These are phyloP conservation scores for Irena cyanogastra DNA, from an alignment of 2,113 vertebrate genomes.

Conservation along the genomic window DNA sequence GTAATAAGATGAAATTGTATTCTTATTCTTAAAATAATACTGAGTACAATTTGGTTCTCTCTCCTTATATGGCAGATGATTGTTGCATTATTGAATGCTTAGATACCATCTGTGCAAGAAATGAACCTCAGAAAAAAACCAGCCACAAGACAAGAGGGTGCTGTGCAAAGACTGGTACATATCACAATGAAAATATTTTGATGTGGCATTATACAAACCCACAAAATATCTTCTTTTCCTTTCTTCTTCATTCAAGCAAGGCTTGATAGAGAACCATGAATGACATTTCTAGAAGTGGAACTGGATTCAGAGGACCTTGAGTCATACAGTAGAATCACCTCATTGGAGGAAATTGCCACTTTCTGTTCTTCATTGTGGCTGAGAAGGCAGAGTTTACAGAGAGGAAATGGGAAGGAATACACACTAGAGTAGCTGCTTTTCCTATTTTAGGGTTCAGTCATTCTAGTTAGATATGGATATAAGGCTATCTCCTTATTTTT, in stretches of 20 bases:
- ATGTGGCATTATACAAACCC: conserved; percentile 8
- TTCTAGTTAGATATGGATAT: not conserved
- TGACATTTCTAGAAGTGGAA: not conserved
- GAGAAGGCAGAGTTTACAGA: not conserved
- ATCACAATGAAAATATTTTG: conserved; percentile 1
- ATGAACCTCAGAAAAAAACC: not conserved
- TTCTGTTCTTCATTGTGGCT: not conserved
- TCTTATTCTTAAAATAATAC: conserved; percentile 22
- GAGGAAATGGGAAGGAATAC: not conserved
- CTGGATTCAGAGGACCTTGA: not conserved
- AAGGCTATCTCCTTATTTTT: not conserved
- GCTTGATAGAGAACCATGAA: not conserved
- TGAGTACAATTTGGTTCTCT: not conserved
- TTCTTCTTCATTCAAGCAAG: conserved; percentile 9
- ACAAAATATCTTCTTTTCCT: conserved; percentile 2
- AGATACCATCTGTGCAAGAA: conserved; percentile 9
- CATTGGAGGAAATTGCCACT: not conserved
- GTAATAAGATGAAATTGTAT: not conserved
- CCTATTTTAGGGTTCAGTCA: not conserved
- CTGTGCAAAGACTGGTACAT: not conserved
- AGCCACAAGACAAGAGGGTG: not conserved
- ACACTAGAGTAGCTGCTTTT: not conserved
- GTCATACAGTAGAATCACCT: not conserved
- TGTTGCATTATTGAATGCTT: not conserved
- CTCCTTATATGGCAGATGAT: not conserved